phyloP scores from a whole-genome alignment of 2,888 invertebrate genomes.

The Autographa gamma region DNA sequence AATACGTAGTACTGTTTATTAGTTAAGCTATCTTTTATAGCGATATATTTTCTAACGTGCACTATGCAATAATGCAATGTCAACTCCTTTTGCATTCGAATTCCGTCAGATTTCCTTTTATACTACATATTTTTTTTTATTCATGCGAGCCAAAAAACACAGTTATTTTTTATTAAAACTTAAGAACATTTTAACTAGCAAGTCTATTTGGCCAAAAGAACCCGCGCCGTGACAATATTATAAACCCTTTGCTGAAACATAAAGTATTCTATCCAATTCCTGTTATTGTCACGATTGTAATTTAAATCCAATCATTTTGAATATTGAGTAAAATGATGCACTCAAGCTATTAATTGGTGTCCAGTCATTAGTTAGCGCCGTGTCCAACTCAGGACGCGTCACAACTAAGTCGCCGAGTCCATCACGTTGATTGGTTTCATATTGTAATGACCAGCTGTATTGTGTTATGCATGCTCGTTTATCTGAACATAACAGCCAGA shows the following conservation, averaged over 20 bases:
- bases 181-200: too few relatives aligned
- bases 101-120: too few relatives aligned
- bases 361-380: constrained; percentile 72
- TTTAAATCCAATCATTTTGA: constrained; percentile 39
- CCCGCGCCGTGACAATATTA: too few relatives aligned
- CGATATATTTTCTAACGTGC: not conserved
- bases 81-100: too few relatives aligned
- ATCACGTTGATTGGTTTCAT: constrained; percentile 82
- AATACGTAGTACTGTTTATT: not conserved
- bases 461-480: constrained; percentile 68
- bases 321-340: constrained; percentile 60
- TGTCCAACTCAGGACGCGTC: constrained; percentile 66
- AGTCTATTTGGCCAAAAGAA: too few relatives aligned
- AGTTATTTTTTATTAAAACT: too few relatives aligned
- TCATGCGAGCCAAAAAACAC: too few relatives aligned
- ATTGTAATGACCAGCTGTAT: constrained; percentile 75
- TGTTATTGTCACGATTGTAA: constrained; percentile 13
- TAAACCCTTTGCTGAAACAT: not conserved
- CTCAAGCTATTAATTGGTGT: constrained; percentile 77
- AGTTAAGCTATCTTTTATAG: not conserved
- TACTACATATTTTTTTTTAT: too few relatives aligned
- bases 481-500: constrained; percentile 60
- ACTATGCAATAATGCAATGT: too few relatives aligned
- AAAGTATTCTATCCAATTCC: not conserved
- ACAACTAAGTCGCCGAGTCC: constrained; percentile 65